Evolutionary conservation across 2,113 vertebrate genomes (phyloP), one percentile per base, ranked within the genome.

Genomic region (Triplophysa siluroides): DNA sequence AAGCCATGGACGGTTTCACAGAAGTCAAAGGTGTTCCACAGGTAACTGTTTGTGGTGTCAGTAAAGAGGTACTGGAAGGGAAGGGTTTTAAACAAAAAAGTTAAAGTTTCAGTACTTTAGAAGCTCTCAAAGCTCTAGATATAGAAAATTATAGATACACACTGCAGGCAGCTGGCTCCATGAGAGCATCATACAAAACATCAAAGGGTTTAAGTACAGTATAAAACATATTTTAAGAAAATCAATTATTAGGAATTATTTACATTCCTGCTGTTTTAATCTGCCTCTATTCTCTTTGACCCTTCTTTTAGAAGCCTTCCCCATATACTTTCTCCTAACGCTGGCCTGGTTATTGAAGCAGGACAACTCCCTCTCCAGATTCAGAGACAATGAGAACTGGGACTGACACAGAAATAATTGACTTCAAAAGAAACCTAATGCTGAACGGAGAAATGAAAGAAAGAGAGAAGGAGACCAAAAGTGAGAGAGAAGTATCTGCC

Each of bases 11-110:
- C 85, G 0, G 81, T 95, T 85, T 86, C 92, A 83, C 97, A 98
- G 91, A 99, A 98, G 92, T 99, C 95, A 0, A 93, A 95, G 0
- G 96, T 96, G 91, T 96, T 95, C 98, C 98, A 99, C 72, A 99
- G 90, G 88, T 94, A 97, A 1, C 93, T 92, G 76, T 93, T 93
- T 0, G 93, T 94, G 45, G 95, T 93, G 0, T 99, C 97, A 0
- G 94, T 94, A 1, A 99, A 99, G 78, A 99, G 94, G 70, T 99
- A 99, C 98, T 99, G 90, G 21, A 75, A 66, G 5, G 29, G n/a
- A 18, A 4, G 29, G 4, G 0, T 61, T 45, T 16, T 61, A 58
- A 5, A n/a, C 43, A 33, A 41, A n/a, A 18, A 61, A n/a, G n/a
- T n/a, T n/a, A n/a, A 21, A 2, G 4, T 61, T 19, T 23, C 4